Evolutionary conservation across 2,888 invertebrate genomes (phyloP).

Genomic region (Leptopterna dolabrata): DNA sequence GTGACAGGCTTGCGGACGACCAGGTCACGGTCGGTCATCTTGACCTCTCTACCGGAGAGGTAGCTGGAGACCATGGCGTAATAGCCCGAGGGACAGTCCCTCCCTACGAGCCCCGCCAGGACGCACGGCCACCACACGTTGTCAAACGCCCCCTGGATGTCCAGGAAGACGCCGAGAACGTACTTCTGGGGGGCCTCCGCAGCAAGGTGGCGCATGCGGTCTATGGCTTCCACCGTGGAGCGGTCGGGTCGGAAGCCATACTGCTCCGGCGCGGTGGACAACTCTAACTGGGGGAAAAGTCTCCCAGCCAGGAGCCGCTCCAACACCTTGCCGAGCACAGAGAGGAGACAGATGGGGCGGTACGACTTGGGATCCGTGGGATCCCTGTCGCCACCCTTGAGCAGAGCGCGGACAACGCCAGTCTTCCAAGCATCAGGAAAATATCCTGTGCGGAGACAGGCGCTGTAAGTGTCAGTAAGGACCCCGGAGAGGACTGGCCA

Average conservation of each 20-base stretch:
- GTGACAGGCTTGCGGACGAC: background rate
- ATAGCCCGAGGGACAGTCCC: background rate
- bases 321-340: no score
- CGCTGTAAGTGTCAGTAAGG: no score
- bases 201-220: background rate
- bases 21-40: background rate
- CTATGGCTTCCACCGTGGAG: background rate
- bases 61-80: background rate
- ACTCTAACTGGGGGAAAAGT: no score
- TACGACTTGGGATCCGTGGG: no score
- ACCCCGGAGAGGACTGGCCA: no score
- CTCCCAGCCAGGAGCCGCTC: no score
- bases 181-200: background rate
- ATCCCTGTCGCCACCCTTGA: background rate
- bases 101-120: background rate
- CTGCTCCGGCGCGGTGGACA: no score
- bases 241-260: no score
- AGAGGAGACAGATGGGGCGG: no score
- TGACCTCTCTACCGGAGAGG: background rate
- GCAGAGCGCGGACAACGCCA: background rate
- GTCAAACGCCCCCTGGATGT: no score
- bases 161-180: slow-evolving; percentile 7
- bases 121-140: no score
- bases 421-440: slow-evolving; percentile 29
- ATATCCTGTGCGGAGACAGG: no score